Evolutionary conservation across 1,140 invertebrate genomes (phyloP), one percentile per base, ranked within the genome.

Genomic region (Megathymus violae): DNA sequence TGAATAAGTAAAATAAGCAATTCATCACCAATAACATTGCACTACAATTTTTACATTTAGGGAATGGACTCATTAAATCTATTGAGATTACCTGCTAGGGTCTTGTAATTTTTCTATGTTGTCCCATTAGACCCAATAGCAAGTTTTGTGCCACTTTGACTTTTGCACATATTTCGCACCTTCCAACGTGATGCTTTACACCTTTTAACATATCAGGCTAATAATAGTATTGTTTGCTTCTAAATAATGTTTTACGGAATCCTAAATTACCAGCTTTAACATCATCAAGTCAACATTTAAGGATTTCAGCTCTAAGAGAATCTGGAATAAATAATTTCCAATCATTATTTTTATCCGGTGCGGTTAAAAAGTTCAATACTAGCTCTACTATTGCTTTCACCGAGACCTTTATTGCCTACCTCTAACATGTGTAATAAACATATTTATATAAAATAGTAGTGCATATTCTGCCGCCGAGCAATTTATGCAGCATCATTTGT

Each of bases 111-210:
- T 36, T 47, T 64, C 63, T 66, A 41, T 62, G 70, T 7, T 60
- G 36, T 1, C 74, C 74, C 67, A 76, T 70, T 0, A 36, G 50
- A 14, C 70, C 70, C 2, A 46, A 43, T 3, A 59, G 51, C 15
- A 31, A 16, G 22, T 48, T 46, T 43, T 70, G 67, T 19, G 41
- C 50, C 9, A 56, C 40, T 38, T 74, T 71, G 3, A 73, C 13
- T 59, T 67, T 50, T 70, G 56, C 11, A 52, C 78, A 80, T 5
- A 47, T 16, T n/a, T 70, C 59, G 51, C 76, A 84, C 0, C 50
- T 36, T 5, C 44, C 47, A 0, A 82, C 31, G 48, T 82, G 76
- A 5, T 74, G 25, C 2, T 15, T 38, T 7, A 68, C 40, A 16
- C 43, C 22, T 0, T n/a, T 11, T n/a, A 19, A 13, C 38, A 67